Evolutionary conservation across 2,888 invertebrate species (phyloP), one percentile per base, ranked within the genome.

Genomic region (Diplolepis rosae): DNA sequence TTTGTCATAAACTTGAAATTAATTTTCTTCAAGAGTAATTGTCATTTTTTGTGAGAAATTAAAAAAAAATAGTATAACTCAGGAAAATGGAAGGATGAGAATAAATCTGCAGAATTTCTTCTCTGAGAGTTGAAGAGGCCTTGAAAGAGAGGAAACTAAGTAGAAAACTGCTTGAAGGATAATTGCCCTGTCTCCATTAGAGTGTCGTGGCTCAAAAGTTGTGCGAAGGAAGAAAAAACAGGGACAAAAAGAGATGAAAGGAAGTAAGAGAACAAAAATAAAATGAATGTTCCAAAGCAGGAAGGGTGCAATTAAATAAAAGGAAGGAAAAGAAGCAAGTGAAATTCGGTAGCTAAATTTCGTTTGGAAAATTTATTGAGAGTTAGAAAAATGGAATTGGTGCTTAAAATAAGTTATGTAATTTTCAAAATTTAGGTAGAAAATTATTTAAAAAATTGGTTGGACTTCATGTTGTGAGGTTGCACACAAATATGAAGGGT

Each of bases 111-210:
- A 42, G 32, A n/a, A 52, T 52, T 70, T 74, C 72, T 67, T 68
- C 69, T 66, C 69, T n/a, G 24, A 50, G 30, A 54, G 69, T 65
- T 50, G 66, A 70, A 74, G 71, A 73, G 71, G 71, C 66, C 65
- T 71, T 68, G 61, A 71, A 75, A 76, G 71, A 80, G 78, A 80
- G 72, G 77, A 79, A 83, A 82, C 81, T 80, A 82, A 84, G 82
- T 79, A 82, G 83, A 85, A 85, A 86, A 84, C 80, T 79, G 83
- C 79, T 80, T 77, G 80, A 78, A 84, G 80, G 83, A 85, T 86
- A 85, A 86, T 86, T 85, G 84, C 83, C 75, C 78, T 79, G 78
- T 79, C 78, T 74, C 70, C 77, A 73, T 69, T 68, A 69, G 73
- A 74, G 70, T 71, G 66, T 39, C 50, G 70, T 61, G 45, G 30